Evolutionary conservation across 2,888 invertebrate species (phyloP).

Genomic region (Agapetus fuscipes): DNA sequence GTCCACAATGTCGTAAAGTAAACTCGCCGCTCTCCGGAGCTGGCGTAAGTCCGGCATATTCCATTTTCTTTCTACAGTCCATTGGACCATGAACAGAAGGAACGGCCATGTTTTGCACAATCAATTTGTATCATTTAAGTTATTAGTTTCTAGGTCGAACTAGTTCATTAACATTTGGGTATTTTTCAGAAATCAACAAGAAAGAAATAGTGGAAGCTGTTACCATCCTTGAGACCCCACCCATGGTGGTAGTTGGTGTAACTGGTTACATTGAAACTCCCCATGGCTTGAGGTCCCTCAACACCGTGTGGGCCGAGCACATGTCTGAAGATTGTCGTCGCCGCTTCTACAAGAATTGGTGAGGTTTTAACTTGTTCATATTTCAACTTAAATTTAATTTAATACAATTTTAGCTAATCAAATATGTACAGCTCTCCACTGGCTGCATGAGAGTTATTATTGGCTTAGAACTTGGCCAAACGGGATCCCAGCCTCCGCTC

Average conservation of each 20-base stretch:
- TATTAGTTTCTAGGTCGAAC: background rate
- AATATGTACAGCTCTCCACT: slow-evolving; percentile 56
- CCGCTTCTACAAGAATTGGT: slow-evolving; percentile 99
- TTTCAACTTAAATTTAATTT: background rate
- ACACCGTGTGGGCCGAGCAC: slow-evolving; percentile 98
- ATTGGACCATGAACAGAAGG: slow-evolving; percentile 45
- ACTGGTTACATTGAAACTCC: slow-evolving; percentile 99
- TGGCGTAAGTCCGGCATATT: slow-evolving; percentile 46
- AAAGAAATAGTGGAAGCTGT: slow-evolving; percentile 99
- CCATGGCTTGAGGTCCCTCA: slow-evolving; percentile 87
- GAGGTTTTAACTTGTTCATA: slow-evolving; percentile 28
- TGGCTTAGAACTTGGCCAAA: slow-evolving; percentile 18
- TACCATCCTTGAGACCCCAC: slow-evolving; percentile 95
- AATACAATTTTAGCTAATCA: slow-evolving; percentile 13
- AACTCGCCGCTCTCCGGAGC: slow-evolving; percentile 33
- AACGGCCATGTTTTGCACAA: slow-evolving; percentile 50
- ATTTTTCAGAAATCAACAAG: slow-evolving; percentile 86
- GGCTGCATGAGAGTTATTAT: slow-evolving; percentile 54
- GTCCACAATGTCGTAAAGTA: slow-evolving; percentile 43
- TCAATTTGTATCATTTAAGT: background rate
- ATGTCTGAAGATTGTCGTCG: slow-evolving; percentile 97
- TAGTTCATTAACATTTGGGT: too few relatives aligned
- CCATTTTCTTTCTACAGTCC: slow-evolving; percentile 48
- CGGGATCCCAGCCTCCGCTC: slow-evolving; percentile 54
- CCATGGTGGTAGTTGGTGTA: slow-evolving; percentile 95